These are phyloP conservation scores for Lemur catta DNA, from an alignment of 2,797 vertebrate genomes.

Conservation along the genomic window DNA sequence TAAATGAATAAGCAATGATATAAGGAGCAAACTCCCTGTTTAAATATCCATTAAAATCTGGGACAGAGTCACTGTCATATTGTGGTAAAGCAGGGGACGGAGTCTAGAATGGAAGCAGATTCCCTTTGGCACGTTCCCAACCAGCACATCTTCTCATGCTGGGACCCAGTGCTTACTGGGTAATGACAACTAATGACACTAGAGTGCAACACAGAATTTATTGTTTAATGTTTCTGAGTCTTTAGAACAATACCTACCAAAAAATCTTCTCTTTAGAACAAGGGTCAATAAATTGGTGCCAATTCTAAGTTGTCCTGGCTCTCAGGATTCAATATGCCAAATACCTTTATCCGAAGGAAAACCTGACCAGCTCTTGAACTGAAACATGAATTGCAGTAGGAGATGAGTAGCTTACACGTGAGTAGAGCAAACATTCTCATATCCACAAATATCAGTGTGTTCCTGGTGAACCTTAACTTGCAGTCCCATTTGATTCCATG, in stretches of 20 bases:
- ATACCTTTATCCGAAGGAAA: slow-evolving; percentile 44
- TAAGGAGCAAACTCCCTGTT: neutral
- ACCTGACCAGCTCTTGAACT: neutral
- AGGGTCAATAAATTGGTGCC: neutral
- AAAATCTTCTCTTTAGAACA: neutral
- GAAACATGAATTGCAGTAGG: slow-evolving; percentile 53
- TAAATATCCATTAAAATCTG: neutral
- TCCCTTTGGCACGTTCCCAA: neutral
- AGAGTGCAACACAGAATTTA: neutral
- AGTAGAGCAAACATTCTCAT: neutral
- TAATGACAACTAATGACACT: neutral
- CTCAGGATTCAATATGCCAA: neutral
- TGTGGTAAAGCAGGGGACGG: neutral
- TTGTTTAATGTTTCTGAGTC: slow-evolving; percentile 3
- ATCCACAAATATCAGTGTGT: slow-evolving; percentile 16
- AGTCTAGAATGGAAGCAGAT: neutral
- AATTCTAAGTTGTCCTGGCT: slow-evolving; percentile 18
- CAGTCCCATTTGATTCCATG: slow-evolving; percentile 47
- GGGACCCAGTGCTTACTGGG: neutral
- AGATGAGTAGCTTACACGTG: slow-evolving; percentile 55
- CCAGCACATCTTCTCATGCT: neutral
- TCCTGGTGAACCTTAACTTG: neutral
- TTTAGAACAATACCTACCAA: slow-evolving; percentile 14
- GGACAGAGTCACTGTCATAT: neutral
- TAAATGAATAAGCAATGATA: neutral